phyloP scores from a whole-genome alignment of 2,888 invertebrate genomes.

The Lamellibrachia satsuma region DNA sequence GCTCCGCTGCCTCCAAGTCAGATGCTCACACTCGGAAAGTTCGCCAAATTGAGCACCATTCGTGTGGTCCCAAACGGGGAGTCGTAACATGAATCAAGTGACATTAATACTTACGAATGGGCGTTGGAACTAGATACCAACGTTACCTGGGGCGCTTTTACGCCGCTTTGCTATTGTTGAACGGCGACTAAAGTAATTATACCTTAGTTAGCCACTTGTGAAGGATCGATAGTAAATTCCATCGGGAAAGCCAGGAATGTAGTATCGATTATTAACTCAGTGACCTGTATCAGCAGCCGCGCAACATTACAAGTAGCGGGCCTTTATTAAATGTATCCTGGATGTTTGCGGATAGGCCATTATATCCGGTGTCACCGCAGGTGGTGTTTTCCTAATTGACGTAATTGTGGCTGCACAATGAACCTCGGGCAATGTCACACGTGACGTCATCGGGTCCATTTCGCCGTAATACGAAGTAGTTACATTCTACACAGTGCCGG shows the following conservation, averaged over 20 bases:
- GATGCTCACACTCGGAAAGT: too few relatives aligned
- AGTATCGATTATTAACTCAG: not conserved
- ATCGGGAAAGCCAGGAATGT: not conserved
- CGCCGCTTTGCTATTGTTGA: not conserved
- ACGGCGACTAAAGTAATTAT: not conserved
- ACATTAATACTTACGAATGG: not conserved
- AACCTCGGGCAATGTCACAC: too few relatives aligned
- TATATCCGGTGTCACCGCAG: not conserved
- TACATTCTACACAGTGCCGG: too few relatives aligned
- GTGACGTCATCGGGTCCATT: too few relatives aligned
- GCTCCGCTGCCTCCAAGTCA: not conserved
- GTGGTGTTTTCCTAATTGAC: not conserved
- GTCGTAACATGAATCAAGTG: not conserved
- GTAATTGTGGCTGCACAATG: too few relatives aligned
- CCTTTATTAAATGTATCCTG: not conserved
- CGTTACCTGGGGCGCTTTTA: not conserved
- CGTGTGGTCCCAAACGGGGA: not conserved
- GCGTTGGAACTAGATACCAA: not conserved
- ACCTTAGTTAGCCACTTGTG: not conserved
- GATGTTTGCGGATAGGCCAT: not conserved
- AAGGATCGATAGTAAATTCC: not conserved
- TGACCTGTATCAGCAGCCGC: not conserved
- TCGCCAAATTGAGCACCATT: not conserved
- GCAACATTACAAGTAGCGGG: not conserved
- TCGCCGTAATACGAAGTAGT: too few relatives aligned